These are phyloP conservation scores for Delichon dasypus DNA, from an alignment of 2,797 vertebrate species.

Conservation along the genomic window DNA sequence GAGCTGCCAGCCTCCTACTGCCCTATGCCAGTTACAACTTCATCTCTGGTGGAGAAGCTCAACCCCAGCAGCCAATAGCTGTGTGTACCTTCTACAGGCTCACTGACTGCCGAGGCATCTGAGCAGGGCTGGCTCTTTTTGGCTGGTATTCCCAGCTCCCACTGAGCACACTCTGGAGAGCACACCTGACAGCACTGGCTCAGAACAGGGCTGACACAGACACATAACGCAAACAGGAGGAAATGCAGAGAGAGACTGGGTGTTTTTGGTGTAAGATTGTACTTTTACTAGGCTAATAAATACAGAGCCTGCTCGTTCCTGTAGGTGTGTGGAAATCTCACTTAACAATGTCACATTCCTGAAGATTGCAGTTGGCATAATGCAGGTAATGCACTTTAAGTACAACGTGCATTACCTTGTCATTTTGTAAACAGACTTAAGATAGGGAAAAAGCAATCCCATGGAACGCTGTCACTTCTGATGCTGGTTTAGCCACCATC, in stretches of 20 bases:
- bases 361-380: constrained; percentile 18
- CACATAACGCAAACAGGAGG: constrained; percentile 54
- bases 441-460: not conserved
- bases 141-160: constrained; percentile 20
- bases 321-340: constrained; percentile 54
- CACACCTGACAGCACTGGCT: constrained; percentile 18
- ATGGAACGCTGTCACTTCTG: not conserved
- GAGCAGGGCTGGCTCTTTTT: not conserved
- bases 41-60: not conserved
- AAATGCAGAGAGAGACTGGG: constrained; percentile 2
- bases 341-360: constrained; percentile 54
- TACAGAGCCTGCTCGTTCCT: constrained; percentile 48
- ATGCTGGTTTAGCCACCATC: not conserved
- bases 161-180: constrained; percentile 16
- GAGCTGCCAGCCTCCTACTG: not conserved
- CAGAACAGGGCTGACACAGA: constrained; percentile 38
- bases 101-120: not conserved
- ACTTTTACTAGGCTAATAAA: constrained; percentile 62
- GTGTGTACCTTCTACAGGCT: not conserved
- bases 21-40: not conserved
- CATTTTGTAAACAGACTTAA: constrained; percentile 8
- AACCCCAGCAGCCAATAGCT: not conserved
- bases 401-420: not conserved
- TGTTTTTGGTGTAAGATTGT: constrained; percentile 49
- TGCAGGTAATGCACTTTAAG: constrained; percentile 18